Conservation (phyloP, 2,113 vertebrate genomes). For the Elephantulus edwardii region DNA sequence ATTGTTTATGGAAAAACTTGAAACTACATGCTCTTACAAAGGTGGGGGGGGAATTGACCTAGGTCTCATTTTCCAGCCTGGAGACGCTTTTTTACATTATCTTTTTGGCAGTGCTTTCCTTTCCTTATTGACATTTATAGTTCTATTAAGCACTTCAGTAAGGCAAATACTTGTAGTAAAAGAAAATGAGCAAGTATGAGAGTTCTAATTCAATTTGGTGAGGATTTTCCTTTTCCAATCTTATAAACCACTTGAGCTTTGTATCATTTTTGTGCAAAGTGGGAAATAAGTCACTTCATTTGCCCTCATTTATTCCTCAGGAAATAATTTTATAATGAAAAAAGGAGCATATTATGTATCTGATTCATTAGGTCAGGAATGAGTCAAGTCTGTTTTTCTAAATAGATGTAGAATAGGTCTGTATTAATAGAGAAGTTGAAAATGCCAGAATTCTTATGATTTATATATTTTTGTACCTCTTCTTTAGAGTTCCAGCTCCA, state of each 20-base stretch:
- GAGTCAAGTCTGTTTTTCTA: neutral
- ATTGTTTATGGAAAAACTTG: neutral
- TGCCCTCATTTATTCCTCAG: slow-evolving; percentile 42
- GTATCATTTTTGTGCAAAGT: slow-evolving; percentile 39
- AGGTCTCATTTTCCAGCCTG: slow-evolving; percentile 13
- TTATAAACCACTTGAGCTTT: slow-evolving; percentile 58
- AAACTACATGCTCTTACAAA: neutral
- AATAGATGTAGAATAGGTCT: neutral
- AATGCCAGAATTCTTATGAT: neutral
- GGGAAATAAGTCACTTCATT: slow-evolving; percentile 17
- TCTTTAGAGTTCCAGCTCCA: neutral
- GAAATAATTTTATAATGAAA: slow-evolving; percentile 52
- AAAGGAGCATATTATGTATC: slow-evolving; percentile 8
- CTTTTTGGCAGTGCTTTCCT: slow-evolving; percentile 42
- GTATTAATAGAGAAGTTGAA: neutral
- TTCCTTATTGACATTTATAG: slow-evolving; percentile 58
- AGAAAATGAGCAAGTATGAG: slow-evolving; percentile 57
- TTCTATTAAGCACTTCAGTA: slow-evolving; percentile 46
- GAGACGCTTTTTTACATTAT: slow-evolving; percentile 49
- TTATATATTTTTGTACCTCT: neutral
- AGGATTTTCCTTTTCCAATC: slow-evolving; percentile 49
- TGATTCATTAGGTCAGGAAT: slow-evolving; percentile 29
- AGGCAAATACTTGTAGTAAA: slow-evolving; percentile 62
- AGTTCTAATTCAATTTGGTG: slow-evolving; percentile 64
- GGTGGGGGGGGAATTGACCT: neutral